Evolutionary conservation across 2,797 vertebrate species (phyloP).

Genomic region (Ptychobarbus kaznakovi): DNA sequence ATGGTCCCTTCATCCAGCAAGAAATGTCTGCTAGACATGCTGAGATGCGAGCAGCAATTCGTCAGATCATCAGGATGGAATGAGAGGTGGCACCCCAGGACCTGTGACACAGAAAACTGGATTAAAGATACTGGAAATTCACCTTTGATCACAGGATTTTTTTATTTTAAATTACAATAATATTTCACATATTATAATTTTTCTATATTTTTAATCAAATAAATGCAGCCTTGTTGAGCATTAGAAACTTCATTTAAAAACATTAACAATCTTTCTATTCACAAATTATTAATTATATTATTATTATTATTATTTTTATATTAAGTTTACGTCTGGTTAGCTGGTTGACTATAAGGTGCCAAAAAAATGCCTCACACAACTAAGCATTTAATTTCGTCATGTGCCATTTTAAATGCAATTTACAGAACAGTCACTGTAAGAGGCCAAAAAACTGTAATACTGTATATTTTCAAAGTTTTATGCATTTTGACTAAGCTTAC

Average conservation of each 20-base stretch:
- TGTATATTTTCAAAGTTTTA: neutral
- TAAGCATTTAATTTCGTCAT: too few relatives aligned
- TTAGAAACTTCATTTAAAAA: neutral
- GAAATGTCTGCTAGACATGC: too few relatives aligned
- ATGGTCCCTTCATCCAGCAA: too few relatives aligned
- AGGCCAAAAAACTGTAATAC: neutral
- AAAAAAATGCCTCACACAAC: neutral
- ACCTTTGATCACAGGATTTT: neutral
- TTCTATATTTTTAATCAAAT: too few relatives aligned
- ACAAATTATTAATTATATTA: neutral
- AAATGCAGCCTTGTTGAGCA: neutral
- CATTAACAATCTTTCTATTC: neutral
- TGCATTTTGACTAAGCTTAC: neutral
- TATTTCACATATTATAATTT: too few relatives aligned
- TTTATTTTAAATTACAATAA: too few relatives aligned
- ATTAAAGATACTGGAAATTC: too few relatives aligned
- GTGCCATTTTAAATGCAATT: neutral
- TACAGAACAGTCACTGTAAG: neutral
- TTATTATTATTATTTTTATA: neutral
- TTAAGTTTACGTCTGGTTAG: neutral
- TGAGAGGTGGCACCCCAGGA: neutral
- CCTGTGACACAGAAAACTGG: too few relatives aligned
- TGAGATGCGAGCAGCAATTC: too few relatives aligned
- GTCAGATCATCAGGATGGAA: too few relatives aligned
- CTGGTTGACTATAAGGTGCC: neutral